These are phyloP conservation scores for Tokudaia tokunoshimensis DNA, from an alignment of 2,797 vertebrate genomes.

Conservation along the genomic window DNA sequence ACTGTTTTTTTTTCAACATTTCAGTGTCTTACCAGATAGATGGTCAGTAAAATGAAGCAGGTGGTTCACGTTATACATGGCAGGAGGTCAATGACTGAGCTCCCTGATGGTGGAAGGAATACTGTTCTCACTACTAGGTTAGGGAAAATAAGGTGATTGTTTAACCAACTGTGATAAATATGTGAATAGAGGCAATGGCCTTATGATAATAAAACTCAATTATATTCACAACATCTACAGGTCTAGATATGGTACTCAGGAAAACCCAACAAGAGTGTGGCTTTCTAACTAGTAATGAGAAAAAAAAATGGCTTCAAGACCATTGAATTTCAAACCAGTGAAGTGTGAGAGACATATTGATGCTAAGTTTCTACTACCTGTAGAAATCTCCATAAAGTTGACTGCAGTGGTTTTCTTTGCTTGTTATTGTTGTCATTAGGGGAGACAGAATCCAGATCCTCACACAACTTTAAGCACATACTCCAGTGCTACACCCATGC, in stretches of 20 bases:
- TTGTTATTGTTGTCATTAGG: background rate
- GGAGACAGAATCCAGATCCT: background rate
- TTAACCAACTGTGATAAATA: slow-evolving; percentile 7
- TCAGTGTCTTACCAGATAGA: background rate
- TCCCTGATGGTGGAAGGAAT: background rate
- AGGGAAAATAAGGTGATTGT: background rate
- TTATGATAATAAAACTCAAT: background rate
- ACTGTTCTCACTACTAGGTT: background rate
- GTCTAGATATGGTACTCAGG: background rate
- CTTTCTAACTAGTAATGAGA: slow-evolving; percentile 2
- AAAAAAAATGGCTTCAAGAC: background rate
- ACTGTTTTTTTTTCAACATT: background rate
- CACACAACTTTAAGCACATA: background rate
- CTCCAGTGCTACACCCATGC: background rate
- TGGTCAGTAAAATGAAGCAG: slow-evolving; percentile 7
- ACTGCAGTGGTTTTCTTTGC: background rate
- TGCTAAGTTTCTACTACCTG: background rate
- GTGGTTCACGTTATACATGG: background rate
- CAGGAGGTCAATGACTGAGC: background rate
- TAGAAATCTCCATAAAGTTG: background rate
- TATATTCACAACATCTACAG: background rate
- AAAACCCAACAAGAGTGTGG: slow-evolving; percentile 39
- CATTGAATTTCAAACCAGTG: background rate
- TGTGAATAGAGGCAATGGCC: slow-evolving; percentile 2
- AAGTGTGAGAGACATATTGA: background rate